Conservation (phyloP, 2,797 vertebrate genomes). For the Enteromius paludinosus region DNA sequence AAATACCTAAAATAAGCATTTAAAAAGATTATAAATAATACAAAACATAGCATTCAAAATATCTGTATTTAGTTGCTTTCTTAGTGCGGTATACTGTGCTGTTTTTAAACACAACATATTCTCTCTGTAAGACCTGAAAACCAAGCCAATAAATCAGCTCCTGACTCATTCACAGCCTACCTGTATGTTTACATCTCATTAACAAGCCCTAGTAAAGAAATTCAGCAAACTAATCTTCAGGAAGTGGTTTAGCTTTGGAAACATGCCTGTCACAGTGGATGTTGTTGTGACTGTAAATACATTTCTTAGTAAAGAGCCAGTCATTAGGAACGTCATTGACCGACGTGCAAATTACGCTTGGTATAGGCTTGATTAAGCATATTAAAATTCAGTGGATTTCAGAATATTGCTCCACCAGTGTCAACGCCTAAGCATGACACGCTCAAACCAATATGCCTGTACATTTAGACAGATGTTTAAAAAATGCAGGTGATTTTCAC, state of each 20-base stretch:
- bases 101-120: background rate
- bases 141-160: background rate
- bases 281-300: slow-evolving; percentile 33
- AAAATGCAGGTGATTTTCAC: background rate
- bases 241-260: slow-evolving; percentile 64
- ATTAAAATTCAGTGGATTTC: slow-evolving; percentile 7
- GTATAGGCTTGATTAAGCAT: slow-evolving; percentile 17
- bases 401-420: background rate
- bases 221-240: slow-evolving; percentile 69
- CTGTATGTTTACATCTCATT: slow-evolving; percentile 48
- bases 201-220: slow-evolving; percentile 32
- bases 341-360: slow-evolving; percentile 27
- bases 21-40: background rate
- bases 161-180: slow-evolving; percentile 14
- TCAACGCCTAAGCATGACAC: background rate
- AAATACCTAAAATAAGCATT: slow-evolving; percentile 8
- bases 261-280: slow-evolving; percentile 56
- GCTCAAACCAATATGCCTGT: background rate
- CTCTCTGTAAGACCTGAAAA: background rate
- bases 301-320: slow-evolving; percentile 37
- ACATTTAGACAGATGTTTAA: background rate
- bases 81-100: slow-evolving; percentile 1
- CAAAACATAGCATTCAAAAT: background rate
- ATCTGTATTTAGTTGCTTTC: background rate
- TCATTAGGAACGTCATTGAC: slow-evolving; percentile 45